A percentile compares a stretch with the other conserved stretches of the same genome.
phyloP scores from a whole-genome alignment of 2,888 invertebrate species.

The Drosophila nr. medialis region DNA sequence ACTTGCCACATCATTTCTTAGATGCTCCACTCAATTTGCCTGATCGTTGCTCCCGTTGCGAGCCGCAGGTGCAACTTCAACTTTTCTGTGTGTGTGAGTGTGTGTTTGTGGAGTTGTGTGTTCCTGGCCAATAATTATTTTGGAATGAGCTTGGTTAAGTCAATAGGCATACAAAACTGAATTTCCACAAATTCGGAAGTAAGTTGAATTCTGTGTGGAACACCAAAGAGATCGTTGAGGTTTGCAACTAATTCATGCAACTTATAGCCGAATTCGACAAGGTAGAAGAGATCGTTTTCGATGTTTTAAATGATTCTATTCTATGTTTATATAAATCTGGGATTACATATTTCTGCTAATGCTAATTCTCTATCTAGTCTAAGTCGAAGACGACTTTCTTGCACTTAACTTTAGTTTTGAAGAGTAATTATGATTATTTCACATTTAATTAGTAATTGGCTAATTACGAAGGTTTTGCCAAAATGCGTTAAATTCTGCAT shows the following conservation, averaged over 20 bases:
- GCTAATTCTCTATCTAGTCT: not conserved
- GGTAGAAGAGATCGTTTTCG: too few species aligned
- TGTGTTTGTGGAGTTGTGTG: not conserved
- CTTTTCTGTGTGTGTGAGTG: not conserved
- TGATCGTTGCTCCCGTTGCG: conserved; percentile 45
- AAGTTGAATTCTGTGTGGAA: not conserved
- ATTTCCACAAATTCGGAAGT: not conserved
- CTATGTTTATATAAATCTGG: not conserved
- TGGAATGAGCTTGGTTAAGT: not conserved
- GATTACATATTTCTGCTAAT: not conserved
- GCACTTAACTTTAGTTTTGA: not conserved
- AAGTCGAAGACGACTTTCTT: not conserved
- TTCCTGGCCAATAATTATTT: not conserved
- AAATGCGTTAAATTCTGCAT: not conserved
- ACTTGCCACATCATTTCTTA: conserved; percentile 77
- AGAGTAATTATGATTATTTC: not conserved
- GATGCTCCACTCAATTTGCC: conserved; percentile 14
- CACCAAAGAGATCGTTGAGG: not conserved
- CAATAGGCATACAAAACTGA: not conserved
- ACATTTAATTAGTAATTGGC: not conserved
- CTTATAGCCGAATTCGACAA: not conserved
- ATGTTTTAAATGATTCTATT: not conserved
- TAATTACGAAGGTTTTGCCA: not conserved
- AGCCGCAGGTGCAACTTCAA: conserved; percentile 40
- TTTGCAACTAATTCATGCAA: not conserved